Evolutionary conservation across 2,113 vertebrate genomes (phyloP).

Genomic region (Bambusicola thoracicus): DNA sequence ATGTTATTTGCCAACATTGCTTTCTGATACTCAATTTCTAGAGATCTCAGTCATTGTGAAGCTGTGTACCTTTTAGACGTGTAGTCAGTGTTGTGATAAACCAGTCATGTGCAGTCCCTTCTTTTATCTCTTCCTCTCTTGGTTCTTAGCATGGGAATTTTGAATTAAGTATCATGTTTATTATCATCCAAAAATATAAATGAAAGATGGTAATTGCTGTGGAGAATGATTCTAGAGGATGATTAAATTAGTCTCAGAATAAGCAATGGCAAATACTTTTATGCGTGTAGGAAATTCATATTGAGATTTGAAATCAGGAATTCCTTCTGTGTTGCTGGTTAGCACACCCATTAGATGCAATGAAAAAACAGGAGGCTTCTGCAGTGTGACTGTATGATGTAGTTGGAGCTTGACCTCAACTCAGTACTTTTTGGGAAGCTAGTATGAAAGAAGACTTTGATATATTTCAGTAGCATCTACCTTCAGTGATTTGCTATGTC

Average conservation of each 20-base stretch:
- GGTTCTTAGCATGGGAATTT: background rate
- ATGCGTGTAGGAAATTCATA: rapidly evolving
- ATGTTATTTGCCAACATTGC: background rate
- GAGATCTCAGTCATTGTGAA: background rate
- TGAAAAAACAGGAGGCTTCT: background rate
- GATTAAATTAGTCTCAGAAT: background rate
- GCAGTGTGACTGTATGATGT: background rate
- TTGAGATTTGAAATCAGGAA: background rate
- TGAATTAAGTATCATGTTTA: background rate
- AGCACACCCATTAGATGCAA: background rate
- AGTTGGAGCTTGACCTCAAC: background rate
- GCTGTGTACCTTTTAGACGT: background rate
- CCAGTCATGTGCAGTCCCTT: background rate
- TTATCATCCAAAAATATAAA: rapidly evolving
- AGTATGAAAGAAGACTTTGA: background rate
- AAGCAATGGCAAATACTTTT: background rate
- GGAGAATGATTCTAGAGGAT: background rate
- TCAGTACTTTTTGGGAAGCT: background rate
- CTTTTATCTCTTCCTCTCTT: background rate
- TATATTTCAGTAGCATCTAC: background rate
- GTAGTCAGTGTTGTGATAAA: background rate
- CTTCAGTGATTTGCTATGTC: background rate
- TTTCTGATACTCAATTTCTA: background rate
- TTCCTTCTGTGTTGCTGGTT: background rate
- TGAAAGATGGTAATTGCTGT: background rate